These are phyloP conservation scores for Brachionus rotundiformis DNA, from an alignment of 1,140 invertebrate species.

Conservation along the genomic window DNA sequence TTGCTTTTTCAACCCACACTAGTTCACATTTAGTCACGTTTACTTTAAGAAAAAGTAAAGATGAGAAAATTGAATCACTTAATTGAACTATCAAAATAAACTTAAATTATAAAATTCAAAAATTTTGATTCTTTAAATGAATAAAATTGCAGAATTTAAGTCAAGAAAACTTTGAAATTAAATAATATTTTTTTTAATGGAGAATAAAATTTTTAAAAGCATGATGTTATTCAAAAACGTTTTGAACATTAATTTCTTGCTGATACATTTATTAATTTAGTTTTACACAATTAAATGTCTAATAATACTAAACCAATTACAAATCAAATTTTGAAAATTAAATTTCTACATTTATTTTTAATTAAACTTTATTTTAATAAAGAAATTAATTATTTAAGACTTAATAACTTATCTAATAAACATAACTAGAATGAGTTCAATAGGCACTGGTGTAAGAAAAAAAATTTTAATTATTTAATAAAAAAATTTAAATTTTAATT, in stretches of 20 bases:
- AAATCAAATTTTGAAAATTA: conserved; percentile 44
- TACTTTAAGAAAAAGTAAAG: no score
- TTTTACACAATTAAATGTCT: not conserved
- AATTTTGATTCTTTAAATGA: not conserved
- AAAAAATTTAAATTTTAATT: not conserved
- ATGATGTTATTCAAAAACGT: not conserved
- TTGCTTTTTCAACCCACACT: no score
- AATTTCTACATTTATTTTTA: not conserved
- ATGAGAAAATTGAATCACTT: no score
- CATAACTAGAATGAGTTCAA: conserved; percentile 45
- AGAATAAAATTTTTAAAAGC: not conserved
- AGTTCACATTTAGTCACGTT: no score
- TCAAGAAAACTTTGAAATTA: not conserved
- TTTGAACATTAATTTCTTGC: not conserved
- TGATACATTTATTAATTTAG: conserved; percentile 7
- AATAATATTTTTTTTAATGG: not conserved
- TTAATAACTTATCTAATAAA: not conserved
- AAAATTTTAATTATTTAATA: not conserved
- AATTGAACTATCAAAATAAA: no score
- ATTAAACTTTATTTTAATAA: not conserved
- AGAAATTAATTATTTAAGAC: conserved; percentile 19
- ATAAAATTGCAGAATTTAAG: not conserved
- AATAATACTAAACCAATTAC: conserved; percentile 28
- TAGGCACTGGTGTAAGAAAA: conserved; percentile 47
- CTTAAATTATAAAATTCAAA: no score